Base-by-base conservation (phyloP, 2,888 invertebrate genomes). In the Mesochorus sp. region DNA sequence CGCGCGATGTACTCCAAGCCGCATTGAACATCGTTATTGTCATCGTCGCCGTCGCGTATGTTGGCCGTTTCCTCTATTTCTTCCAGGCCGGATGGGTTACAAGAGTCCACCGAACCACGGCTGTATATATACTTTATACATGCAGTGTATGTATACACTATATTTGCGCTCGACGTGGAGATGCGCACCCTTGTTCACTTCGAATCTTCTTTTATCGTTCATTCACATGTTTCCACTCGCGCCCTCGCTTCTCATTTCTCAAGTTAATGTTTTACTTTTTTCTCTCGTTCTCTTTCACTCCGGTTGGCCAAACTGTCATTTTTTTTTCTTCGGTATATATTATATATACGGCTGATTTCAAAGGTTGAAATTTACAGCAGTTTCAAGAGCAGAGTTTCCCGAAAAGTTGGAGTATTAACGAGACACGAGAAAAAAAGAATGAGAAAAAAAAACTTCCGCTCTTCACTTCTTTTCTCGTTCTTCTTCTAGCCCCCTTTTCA, bases 131-230 rank as follows among this genome's bases (percentile, higher is more conserved):
- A 44, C 3, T 26, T 37, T 47, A n/a, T 39, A 1, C 51, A 3
- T 31, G 26, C n/a, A 39, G 26, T 37, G 39, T n/a, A n/a, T n/a
- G n/a, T n/a, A n/a, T n/a, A n/a, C n/a, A n/a, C n/a, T n/a, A n/a
- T n/a, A n/a, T n/a, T n/a, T n/a, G n/a, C n/a, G n/a, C n/a, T n/a
- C n/a, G n/a, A n/a, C n/a, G n/a, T 26, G 8, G n/a, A 39, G 14
- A 39, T 44, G 21, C 10, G 34, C 19, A 17, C 49, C 51, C 64
- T 39, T 59, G 64, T 59, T 62, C 62, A 31, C 77, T 78, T 49
- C 72, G 42, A 72, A 72, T 28, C 68, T 80, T 71, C 70, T 71
- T 64, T 49, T 59, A 68, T 39, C 68, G 76, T 73, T 79, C 57
- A 57, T 76, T 71, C 59, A 64, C 57, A 47, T 12, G 66, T 53